Evolutionary conservation across 2,888 invertebrate genomes (phyloP), one percentile per base, ranked within the genome.

Genomic region (Venusia cambrica): DNA sequence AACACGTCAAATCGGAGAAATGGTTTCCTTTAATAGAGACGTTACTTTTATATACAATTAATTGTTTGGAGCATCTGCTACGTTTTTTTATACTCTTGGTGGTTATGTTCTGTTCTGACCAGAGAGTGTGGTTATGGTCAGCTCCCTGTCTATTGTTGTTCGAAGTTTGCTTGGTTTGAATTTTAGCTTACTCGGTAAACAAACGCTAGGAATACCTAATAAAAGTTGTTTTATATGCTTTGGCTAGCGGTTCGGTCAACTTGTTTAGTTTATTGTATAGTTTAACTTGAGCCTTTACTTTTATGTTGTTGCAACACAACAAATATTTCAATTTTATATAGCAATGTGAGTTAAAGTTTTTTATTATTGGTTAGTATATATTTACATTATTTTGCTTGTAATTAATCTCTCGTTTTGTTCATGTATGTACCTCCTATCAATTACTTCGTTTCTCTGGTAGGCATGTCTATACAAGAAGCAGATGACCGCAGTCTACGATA

Each of bases 11-110:
- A 78, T 70, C 57, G 65, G 73, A 85, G 79, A 74, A 80, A 87
- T 84, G 78, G 79, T 70, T 83, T 84, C 85, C 83, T 83, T 58
- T 54, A 67, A 87, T 85, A 81, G 79, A 85, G 85, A 81, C 65
- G 75, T 80, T 75, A 74, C 65, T 66, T 58, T 63, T 62, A 65
- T 75, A 76, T 80, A 71, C 79, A 79, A 85, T 85, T 87, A 85
- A 87, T 87, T 79, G 84, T 80, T 57, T 61, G 57, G 57, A 62
- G 71, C 85, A 87, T 85, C 84, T 85, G 85, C 81, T 67, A 73
- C 73, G 71, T 75, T 55, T 54, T 47, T 71, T 72, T 46, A 32
- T 31, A 25, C 13, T 13, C 24, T 25, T 22, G 29, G 30, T 36
- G 37, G 21, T 49, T 46, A 36, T 36, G 29, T 50, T 49, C 42